Evolutionary conservation across 2,113 vertebrate genomes (phyloP).

Genomic region (Indicator indicator): DNA sequence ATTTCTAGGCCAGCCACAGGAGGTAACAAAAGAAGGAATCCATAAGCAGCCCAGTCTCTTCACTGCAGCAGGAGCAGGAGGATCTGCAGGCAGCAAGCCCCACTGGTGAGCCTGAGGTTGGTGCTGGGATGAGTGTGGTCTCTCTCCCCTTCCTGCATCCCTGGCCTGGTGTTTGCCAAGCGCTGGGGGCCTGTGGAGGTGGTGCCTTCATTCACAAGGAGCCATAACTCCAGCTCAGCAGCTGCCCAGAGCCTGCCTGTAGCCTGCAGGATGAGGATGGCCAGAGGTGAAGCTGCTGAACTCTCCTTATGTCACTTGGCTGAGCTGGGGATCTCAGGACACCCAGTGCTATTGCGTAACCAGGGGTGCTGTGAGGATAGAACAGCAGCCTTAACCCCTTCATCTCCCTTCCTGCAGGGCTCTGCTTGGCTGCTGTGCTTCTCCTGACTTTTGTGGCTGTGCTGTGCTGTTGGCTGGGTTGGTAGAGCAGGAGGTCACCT

Average conservation of each 20-base stretch:
- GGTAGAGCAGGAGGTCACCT: neutral
- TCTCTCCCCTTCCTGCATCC: neutral
- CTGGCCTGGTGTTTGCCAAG: neutral
- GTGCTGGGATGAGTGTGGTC: neutral
- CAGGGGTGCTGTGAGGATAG: neutral
- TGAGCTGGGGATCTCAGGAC: neutral
- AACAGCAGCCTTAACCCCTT: neutral
- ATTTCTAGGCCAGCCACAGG: conserved; percentile 51
- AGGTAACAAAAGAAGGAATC: conserved; percentile 49
- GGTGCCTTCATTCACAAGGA: neutral
- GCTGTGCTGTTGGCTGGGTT: neutral
- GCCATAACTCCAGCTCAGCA: neutral
- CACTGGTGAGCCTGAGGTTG: neutral
- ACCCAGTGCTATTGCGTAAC: neutral
- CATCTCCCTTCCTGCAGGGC: neutral
- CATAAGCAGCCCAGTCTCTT: neutral
- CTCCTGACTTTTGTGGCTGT: neutral
- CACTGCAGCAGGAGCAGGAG: neutral
- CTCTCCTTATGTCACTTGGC: neutral
- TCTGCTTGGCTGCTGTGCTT: neutral
- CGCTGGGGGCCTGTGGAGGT: neutral
- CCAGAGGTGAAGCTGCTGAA: neutral
- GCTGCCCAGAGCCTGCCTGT: neutral
- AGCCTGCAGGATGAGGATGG: neutral
- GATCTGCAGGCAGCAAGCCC: neutral